Conservation (phyloP, 2,113 vertebrate genomes). For the Pluvialis apricaria region DNA sequence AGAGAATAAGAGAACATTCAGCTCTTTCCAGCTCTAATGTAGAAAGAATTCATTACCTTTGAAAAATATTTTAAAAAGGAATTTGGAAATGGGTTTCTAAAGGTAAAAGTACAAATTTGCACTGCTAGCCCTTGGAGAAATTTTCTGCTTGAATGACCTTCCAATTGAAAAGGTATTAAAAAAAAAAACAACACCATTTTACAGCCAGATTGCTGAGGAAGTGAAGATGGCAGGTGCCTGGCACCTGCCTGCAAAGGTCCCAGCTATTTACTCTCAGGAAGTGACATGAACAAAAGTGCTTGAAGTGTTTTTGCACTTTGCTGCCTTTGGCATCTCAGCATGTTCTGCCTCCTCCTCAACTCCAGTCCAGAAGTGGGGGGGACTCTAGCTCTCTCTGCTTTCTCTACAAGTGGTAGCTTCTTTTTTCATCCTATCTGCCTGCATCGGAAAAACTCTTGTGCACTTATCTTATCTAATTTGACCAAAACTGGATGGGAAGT, state of each 20-base stretch:
- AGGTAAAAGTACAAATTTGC: background rate
- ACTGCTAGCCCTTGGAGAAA: background rate
- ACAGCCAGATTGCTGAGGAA: background rate
- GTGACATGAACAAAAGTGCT: background rate
- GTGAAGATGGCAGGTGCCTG: background rate
- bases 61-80: background rate
- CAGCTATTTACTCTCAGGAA: background rate
- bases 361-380: background rate
- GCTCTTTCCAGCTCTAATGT: background rate
- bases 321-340: background rate
- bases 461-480: background rate
- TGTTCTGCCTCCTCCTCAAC: background rate
- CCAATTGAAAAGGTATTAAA: background rate
- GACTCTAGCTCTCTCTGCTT: background rate
- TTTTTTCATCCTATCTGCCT: background rate
- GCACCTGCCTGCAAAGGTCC: background rate
- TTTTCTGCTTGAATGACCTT: background rate
- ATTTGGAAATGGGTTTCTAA: background rate
- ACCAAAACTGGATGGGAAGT: background rate
- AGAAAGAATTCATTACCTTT: background rate
- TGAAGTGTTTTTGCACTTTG: background rate
- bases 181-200: background rate
- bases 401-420: background rate
- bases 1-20: background rate
- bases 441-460: background rate